Evolutionary conservation across 2,113 vertebrate genomes (phyloP).

Genomic region (Otolemur garnettii): DNA sequence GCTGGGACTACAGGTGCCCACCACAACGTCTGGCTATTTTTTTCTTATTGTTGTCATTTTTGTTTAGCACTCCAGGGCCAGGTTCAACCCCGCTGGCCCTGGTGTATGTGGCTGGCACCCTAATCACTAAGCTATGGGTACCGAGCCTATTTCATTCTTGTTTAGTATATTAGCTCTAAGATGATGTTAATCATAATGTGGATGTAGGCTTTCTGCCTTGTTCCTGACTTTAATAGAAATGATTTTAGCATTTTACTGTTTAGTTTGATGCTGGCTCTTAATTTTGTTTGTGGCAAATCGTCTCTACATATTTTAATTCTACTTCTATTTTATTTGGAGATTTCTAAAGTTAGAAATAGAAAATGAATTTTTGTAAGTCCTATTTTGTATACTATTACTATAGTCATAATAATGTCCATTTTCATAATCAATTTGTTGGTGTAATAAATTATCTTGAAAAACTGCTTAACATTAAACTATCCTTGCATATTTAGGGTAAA

Average conservation of each 20-base stretch:
- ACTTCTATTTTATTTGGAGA: slow-evolving; percentile 7
- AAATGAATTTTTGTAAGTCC: slow-evolving; percentile 46
- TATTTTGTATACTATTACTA: neutral
- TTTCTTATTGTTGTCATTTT: too few relatives aligned
- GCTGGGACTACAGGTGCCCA: too few relatives aligned
- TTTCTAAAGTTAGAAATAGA: neutral
- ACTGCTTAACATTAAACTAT: slow-evolving; percentile 41
- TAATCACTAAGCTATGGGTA: too few relatives aligned
- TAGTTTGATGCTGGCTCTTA: neutral
- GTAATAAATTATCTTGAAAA: slow-evolving; percentile 38
- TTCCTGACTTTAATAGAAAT: slow-evolving; percentile 43
- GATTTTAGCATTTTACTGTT: neutral
- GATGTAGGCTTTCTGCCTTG: neutral
- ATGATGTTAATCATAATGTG: neutral
- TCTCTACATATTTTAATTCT: neutral
- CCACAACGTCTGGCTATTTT: too few relatives aligned
- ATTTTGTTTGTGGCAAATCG: neutral
- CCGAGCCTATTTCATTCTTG: neutral
- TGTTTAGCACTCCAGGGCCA: too few relatives aligned
- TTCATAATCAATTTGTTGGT: slow-evolving; percentile 40
- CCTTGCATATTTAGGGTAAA: slow-evolving; percentile 23
- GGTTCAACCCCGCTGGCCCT: too few relatives aligned
- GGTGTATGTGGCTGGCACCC: too few relatives aligned
- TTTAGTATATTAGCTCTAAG: neutral
- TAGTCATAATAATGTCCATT: slow-evolving; percentile 13